Percentiles rank a stretch among this genome's conserved stretches.
Evolutionary conservation across 2,797 vertebrate genomes (phyloP).

Genomic region (Pseudochirops cupreus): DNA sequence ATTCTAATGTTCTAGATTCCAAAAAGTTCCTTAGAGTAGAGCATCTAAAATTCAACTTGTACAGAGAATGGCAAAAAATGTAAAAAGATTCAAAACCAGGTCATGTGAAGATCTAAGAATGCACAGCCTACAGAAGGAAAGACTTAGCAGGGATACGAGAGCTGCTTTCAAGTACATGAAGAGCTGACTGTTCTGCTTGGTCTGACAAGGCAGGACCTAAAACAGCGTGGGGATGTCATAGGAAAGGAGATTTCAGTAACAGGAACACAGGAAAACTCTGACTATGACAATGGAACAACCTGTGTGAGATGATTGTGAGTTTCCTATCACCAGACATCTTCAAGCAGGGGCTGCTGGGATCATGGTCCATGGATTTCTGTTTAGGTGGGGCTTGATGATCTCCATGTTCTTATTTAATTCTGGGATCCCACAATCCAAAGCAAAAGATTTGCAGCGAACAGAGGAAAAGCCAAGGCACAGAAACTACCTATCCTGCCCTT

Average conservation of each 20-base stretch:
- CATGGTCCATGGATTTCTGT: background rate
- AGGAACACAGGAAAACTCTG: background rate
- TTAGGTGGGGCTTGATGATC: background rate
- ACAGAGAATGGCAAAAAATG: background rate
- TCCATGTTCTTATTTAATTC: background rate
- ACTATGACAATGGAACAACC: background rate
- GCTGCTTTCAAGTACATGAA: background rate
- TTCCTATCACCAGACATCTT: background rate
- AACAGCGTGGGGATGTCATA: background rate
- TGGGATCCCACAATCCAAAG: background rate
- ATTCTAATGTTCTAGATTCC: background rate
- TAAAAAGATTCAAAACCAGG: background rate
- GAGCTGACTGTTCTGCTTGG: background rate
- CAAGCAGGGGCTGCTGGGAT: background rate
- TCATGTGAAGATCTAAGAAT: background rate
- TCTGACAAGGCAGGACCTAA: background rate
- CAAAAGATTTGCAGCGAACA: background rate
- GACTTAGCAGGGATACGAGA: background rate
- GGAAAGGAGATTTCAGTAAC: background rate
- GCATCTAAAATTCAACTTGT: background rate
- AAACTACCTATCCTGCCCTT: background rate
- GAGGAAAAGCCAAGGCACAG: background rate
- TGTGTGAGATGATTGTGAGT: background rate
- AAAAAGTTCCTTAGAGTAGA: background rate
- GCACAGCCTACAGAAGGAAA: background rate